Evolutionary conservation across 2,888 invertebrate species (phyloP).

Genomic region (Drosophila atripex): DNA sequence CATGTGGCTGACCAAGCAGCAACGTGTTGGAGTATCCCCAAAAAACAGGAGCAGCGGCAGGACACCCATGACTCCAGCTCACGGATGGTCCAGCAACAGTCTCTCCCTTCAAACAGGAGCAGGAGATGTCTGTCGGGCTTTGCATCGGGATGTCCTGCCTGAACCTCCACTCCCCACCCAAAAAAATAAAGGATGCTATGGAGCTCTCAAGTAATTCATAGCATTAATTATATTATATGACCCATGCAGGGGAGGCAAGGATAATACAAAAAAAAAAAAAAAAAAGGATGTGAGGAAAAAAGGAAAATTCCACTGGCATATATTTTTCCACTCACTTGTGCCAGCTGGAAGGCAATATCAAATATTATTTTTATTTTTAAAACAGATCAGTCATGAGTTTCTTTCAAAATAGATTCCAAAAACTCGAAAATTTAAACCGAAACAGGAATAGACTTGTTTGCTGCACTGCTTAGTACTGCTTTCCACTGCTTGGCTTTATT

Average conservation of each 20-base stretch:
- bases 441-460: no score
- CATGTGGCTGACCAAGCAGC: conserved; percentile 82
- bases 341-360: no score
- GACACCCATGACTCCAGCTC: no score
- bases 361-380: no score
- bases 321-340: background rate
- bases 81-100: conserved; percentile 18
- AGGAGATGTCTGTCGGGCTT: background rate
- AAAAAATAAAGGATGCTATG: conserved; percentile 5
- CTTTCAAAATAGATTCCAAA: no score
- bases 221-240: conserved; percentile 76
- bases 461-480: no score
- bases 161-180: background rate
- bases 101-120: background rate
- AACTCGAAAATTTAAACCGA: no score
- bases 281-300: background rate
- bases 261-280: background rate
- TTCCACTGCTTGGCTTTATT: no score
- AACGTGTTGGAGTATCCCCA: conserved; percentile 72
- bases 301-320: background rate
- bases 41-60: conserved; percentile 5
- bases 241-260: conserved; percentile 20
- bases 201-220: conserved; percentile 73
- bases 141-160: background rate
- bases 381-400: no score